These are phyloP conservation scores for Fukomys damarensis DNA, from an alignment of 2,113 vertebrate genomes.

Conservation along the genomic window DNA sequence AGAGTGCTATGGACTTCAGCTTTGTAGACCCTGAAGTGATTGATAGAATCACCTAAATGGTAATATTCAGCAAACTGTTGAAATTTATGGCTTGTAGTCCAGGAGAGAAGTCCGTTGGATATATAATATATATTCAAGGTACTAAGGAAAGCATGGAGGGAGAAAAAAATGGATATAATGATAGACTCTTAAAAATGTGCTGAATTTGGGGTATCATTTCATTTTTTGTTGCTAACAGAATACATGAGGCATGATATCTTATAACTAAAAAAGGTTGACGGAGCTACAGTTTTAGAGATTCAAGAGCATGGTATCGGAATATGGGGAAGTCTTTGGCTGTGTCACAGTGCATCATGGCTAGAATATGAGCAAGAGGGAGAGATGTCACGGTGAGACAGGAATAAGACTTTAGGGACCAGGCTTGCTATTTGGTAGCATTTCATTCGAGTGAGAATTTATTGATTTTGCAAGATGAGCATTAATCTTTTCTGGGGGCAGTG, in stretches of 20 bases:
- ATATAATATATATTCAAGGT: neutral
- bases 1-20: neutral
- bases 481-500: neutral
- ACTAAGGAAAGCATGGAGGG: neutral
- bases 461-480: neutral
- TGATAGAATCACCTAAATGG: neutral
- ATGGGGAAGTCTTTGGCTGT: neutral
- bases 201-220: neutral
- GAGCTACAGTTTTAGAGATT: neutral
- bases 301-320: neutral
- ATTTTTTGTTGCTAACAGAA: neutral
- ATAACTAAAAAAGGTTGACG: neutral
- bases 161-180: conserved; percentile 5
- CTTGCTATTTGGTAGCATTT: neutral
- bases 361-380: neutral
- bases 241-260: neutral
- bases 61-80: neutral
- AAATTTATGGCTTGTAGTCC: neutral
- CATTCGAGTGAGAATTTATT: neutral
- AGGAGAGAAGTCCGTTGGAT: neutral
- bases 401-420: neutral
- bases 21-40: neutral
- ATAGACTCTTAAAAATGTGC: neutral
- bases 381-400: neutral
- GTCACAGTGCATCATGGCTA: neutral